A percentile compares a stretch with the other conserved stretches of the same genome.
Evolutionary conservation across 2,888 invertebrate genomes (phyloP).

Genomic region (Mimumesa dahlbomi): DNA sequence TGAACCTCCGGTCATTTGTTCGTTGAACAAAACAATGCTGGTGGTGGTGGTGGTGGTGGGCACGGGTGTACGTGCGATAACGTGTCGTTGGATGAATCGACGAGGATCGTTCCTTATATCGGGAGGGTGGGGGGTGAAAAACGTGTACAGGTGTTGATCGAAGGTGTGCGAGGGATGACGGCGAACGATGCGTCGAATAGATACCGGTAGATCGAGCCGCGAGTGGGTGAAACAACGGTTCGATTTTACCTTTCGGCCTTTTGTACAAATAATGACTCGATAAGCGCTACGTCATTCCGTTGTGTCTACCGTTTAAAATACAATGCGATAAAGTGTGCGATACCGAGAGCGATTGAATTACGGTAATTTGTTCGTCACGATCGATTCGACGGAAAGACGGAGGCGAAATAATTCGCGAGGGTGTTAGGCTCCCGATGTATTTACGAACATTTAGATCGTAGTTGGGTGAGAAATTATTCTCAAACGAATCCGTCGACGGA

Average conservation of each 20-base stretch:
- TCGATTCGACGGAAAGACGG: no score
- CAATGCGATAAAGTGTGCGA: not conserved
- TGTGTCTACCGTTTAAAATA: not conserved
- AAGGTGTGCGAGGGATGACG: conserved; percentile 46
- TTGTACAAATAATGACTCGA: conserved; percentile 1
- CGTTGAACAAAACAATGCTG: conserved; percentile 58
- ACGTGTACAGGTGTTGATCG: conserved; percentile 24
- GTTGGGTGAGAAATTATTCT: conserved; percentile 4
- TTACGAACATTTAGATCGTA: no score
- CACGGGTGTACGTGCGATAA: conserved; percentile 35
- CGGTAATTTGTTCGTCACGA: no score
- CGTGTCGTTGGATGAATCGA: conserved; percentile 50
- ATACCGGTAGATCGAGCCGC: not conserved
- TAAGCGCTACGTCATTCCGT: not conserved
- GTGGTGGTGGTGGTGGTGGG: conserved; percentile 18
- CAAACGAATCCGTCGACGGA: conserved; percentile 23
- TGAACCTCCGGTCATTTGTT: conserved; percentile 67
- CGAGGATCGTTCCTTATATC: conserved; percentile 24
- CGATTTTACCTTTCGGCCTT: not conserved
- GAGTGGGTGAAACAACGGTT: conserved; percentile 21
- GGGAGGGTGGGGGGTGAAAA: conserved; percentile 28
- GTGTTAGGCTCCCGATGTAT: no score
- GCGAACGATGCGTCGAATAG: conserved; percentile 13
- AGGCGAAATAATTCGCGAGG: no score
- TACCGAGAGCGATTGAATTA: conserved; percentile 21